Evolutionary conservation across 2,113 vertebrate genomes (phyloP), one percentile per base, ranked within the genome.

Genomic region (Lasiurus borealis): DNA sequence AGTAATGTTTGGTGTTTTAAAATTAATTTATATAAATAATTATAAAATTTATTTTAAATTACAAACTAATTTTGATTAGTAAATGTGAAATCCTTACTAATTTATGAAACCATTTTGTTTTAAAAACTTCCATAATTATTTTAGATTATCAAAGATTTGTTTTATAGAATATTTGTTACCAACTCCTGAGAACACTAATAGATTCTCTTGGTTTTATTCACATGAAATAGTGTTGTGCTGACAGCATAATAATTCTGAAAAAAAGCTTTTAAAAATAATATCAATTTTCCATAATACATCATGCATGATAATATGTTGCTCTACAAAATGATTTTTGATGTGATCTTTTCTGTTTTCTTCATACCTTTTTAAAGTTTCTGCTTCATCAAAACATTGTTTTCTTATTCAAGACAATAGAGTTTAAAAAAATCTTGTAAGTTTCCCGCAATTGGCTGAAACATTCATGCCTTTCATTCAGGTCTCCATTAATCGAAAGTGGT

Each of bases 401-500:
- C 84, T 96, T 59, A 76, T 16, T 93, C 66, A 94, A 94, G 95
- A 93, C 93, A 95, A 86, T 10, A 82, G 15, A n/a, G 13, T 54
- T 25, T 85, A 75, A 83, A 90, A 93, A 91, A 86, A 77, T 12
- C 16, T 1, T 34, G 5, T 92, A 96, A 98, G 84, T 54, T 97
- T 97, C 94, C 66, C 50, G 21, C 81, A 95, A 88, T 96, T 94
- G 95, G 54, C 34, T 96, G 85, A 96, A 96, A 95, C 44, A 98
- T 98, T 82, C 21, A 46, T 88, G 85, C 64, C n/a, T 75, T 97
- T 87, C 92, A 13, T 92, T 92, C 66, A 87, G 85, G 72, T 97
- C 96, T 98, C 97, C 94, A 98, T 98, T 98, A 98, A 90, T 44
- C 11, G 10, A 97, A 98, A 98, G 90, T 97, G 83, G 68, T 96